Evolutionary conservation across 1,140 invertebrate genomes (phyloP).

Genomic region (Drosophila grimshawi): DNA sequence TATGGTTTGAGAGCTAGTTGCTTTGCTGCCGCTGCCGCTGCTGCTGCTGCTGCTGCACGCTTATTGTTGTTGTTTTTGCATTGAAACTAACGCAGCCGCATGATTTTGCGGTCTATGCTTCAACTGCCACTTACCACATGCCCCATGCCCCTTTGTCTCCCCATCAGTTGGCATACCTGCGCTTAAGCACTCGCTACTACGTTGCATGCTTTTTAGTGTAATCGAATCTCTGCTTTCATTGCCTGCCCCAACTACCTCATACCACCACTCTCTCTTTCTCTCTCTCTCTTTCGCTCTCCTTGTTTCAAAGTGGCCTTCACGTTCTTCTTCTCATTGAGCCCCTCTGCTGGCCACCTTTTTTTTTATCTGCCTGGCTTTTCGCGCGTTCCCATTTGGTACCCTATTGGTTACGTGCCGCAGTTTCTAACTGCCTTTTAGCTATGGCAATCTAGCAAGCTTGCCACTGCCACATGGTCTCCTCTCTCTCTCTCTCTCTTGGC

Average conservation of each 20-base stretch:
- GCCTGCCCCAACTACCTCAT: conserved; percentile 2
- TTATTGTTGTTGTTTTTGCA: conserved; percentile 26
- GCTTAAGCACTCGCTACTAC: conserved; percentile 12
- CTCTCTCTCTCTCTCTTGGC: background rate
- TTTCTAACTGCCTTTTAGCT: conserved; percentile 74
- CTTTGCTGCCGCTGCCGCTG: conserved; percentile 9
- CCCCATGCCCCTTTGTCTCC: background rate
- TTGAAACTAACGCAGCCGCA: conserved; percentile 41
- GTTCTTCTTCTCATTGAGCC: conserved; percentile 6
- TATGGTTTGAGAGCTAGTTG: conserved; percentile 27
- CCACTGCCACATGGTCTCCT: background rate
- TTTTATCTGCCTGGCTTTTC: conserved; percentile 76
- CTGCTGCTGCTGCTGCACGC: conserved; percentile 19
- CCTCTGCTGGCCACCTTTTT: conserved; percentile 58
- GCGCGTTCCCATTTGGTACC: conserved; percentile 55
- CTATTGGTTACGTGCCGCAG: conserved; percentile 66
- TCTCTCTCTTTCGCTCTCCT: too few relatives aligned
- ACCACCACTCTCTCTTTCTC: background rate
- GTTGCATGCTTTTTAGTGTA: conserved; percentile 57
- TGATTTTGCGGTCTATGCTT: conserved; percentile 44
- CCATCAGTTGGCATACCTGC: conserved; percentile 19
- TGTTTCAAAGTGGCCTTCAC: background rate
- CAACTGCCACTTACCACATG: background rate
- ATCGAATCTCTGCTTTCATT: conserved; percentile 70
- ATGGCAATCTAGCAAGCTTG: conserved; percentile 22